phyloP scores from a whole-genome alignment of 2,113 vertebrate species.

The Machaerirhynchus nigripectus region DNA sequence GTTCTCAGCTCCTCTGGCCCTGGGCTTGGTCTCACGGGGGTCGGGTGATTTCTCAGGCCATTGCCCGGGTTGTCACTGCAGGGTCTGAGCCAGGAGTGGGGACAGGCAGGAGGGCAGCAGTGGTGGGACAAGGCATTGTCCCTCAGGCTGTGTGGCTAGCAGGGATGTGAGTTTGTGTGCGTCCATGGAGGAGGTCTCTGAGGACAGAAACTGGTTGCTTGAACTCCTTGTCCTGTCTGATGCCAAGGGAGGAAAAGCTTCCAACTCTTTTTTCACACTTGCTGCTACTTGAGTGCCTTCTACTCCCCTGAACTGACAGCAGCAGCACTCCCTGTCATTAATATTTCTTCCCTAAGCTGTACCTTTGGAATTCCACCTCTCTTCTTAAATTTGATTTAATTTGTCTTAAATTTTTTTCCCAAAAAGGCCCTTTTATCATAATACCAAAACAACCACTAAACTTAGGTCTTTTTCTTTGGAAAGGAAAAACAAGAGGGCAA shows the following conservation, averaged over 20 bases:
- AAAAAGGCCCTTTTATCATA: neutral
- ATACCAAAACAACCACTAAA: neutral
- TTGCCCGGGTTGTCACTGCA: neutral
- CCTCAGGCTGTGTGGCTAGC: neutral
- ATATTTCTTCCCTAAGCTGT: neutral
- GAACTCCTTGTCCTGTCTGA: neutral
- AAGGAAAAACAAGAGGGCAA: neutral
- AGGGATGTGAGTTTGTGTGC: neutral
- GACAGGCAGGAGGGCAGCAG: neutral
- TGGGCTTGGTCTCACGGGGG: accelerated
- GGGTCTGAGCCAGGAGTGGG: neutral
- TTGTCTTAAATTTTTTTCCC: neutral
- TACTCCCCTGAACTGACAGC: neutral
- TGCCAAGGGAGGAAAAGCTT: neutral
- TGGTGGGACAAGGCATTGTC: neutral
- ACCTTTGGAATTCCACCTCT: neutral
- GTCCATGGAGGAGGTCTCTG: neutral
- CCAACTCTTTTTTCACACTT: neutral
- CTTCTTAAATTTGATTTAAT: neutral
- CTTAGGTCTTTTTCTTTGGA: neutral
- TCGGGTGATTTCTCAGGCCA: neutral
- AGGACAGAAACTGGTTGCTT: neutral
- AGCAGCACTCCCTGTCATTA: neutral
- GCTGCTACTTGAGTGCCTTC: neutral
- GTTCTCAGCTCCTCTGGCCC: neutral